Evolutionary conservation across 2,888 invertebrate genomes (phyloP).

Genomic region (Cosmia trapezina): DNA sequence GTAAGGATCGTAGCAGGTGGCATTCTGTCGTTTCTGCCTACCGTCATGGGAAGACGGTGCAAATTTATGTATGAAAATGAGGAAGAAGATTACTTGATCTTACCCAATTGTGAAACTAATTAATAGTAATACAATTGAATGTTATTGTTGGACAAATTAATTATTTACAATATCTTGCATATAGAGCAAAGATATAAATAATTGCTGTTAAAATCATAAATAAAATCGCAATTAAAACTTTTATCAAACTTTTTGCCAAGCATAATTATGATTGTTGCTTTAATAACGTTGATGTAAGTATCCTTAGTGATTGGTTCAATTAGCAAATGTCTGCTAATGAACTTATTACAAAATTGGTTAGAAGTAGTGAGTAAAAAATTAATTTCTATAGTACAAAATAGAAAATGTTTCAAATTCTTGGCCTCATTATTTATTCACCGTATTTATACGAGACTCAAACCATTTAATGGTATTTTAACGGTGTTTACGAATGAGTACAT

Average conservation of each 20-base stretch:
- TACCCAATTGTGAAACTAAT: neutral
- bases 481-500: slow-evolving; percentile 47
- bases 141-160: neutral
- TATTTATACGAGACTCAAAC: slow-evolving; percentile 8
- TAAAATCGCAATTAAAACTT: neutral
- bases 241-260: neutral
- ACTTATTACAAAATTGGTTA: slow-evolving; percentile 39
- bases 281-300: slow-evolving; percentile 1
- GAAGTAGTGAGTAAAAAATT: neutral
- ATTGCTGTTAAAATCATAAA: neutral
- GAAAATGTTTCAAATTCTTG: slow-evolving; percentile 2
- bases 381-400: neutral
- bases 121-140: too few relatives aligned
- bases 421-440: slow-evolving; percentile 33
- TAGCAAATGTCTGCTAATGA: slow-evolving; percentile 43
- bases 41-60: too few relatives aligned
- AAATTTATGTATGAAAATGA: neutral
- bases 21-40: too few relatives aligned
- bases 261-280: slow-evolving; percentile 10
- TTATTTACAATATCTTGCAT: neutral
- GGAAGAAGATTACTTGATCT: neutral
- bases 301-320: slow-evolving; percentile 42
- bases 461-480: slow-evolving; percentile 20
- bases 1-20: too few relatives aligned
- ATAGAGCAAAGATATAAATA: neutral